phyloP scores from a whole-genome alignment of 2,797 vertebrate species.

The Chelmon rostratus region DNA sequence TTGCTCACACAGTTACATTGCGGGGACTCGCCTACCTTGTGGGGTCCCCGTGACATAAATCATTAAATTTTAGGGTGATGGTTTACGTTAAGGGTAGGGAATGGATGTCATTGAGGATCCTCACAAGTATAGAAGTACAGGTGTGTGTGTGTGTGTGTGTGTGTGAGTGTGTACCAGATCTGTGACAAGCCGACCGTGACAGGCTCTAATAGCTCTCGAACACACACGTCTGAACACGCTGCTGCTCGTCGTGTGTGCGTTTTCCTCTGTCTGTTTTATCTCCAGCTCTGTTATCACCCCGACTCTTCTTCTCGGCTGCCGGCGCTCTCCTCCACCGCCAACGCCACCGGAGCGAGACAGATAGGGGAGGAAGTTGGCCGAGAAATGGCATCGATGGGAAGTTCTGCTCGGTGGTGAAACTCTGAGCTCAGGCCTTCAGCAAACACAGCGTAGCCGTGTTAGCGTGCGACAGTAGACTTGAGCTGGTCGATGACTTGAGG shows the following conservation, averaged over 20 bases:
- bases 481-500: slow-evolving; percentile 7
- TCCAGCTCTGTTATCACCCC: slow-evolving; percentile 63
- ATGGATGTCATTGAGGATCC: no score
- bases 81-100: no score
- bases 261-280: slow-evolving; percentile 63
- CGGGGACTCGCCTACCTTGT: no score
- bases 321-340: slow-evolving; percentile 53
- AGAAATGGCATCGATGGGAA: slow-evolving; percentile 52
- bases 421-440: slow-evolving; percentile 37
- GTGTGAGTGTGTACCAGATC: slow-evolving; percentile 47
- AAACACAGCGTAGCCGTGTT: not conserved
- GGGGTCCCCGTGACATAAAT: no score
- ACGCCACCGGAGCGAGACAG: slow-evolving; percentile 59
- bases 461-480: not conserved
- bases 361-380: slow-evolving; percentile 68
- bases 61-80: no score
- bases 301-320: slow-evolving; percentile 40
- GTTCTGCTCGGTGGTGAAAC: slow-evolving; percentile 29
- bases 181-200: slow-evolving; percentile 71
- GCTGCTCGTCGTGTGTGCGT: slow-evolving; percentile 53
- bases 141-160: slow-evolving; percentile 21
- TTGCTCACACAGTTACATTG: no score
- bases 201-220: slow-evolving; percentile 74
- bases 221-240: slow-evolving; percentile 61
- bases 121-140: no score